Evolutionary conservation across 1,140 invertebrate genomes (phyloP).

Genomic region (Frieseomelitta varia): DNA sequence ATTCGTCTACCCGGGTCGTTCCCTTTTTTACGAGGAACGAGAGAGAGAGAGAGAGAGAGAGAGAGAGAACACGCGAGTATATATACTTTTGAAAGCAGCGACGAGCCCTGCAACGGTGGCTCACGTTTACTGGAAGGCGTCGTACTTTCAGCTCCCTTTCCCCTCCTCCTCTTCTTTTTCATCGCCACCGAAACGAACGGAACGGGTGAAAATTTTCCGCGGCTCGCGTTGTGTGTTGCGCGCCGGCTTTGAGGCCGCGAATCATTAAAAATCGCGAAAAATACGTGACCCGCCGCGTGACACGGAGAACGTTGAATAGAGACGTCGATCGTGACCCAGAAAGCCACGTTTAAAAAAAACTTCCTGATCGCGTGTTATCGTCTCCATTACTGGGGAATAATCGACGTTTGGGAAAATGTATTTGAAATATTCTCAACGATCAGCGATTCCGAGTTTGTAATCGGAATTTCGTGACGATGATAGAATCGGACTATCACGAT

Average conservation of each 20-base stretch:
- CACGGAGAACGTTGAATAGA: background rate
- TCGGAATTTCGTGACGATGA: too few relatives aligned
- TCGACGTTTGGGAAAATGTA: background rate
- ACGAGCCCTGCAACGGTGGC: background rate
- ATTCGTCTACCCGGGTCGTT: slow-evolving; percentile 8
- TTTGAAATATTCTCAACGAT: background rate
- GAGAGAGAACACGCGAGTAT: background rate
- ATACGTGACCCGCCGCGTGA: background rate
- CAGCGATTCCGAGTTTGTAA: too few relatives aligned
- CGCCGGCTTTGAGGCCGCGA: slow-evolving; percentile 8
- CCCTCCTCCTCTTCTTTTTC: background rate
- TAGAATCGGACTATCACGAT: too few relatives aligned
- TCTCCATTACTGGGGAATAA: background rate
- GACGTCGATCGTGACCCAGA: slow-evolving; percentile 8
- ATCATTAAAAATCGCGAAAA: slow-evolving; percentile 24
- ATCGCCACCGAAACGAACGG: background rate
- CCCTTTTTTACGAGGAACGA: slow-evolving; percentile 9
- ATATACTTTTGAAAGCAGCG: slow-evolving; percentile 44
- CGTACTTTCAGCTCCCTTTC: slow-evolving; percentile 22
- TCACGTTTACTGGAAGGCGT: slow-evolving; percentile 16
- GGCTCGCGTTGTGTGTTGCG: too few relatives aligned
- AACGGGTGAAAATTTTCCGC: background rate
- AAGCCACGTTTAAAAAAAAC: background rate
- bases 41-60: too few relatives aligned
- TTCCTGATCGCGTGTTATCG: background rate